Conservation (phyloP, 2,797 vertebrate species). For the Microctenopoma lineatum region DNA sequence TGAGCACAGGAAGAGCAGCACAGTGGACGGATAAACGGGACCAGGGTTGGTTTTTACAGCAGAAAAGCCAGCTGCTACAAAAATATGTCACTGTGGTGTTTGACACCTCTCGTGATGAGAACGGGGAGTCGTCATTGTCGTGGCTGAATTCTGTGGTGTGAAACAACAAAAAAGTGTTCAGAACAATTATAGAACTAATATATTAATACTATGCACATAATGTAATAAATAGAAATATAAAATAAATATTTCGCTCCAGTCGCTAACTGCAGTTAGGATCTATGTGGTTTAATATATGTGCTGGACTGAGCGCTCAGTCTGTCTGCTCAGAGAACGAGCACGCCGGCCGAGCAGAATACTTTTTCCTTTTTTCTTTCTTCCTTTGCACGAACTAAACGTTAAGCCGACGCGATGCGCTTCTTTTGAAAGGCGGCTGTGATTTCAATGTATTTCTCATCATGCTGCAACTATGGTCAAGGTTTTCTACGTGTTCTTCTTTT, state of each 20-base stretch:
- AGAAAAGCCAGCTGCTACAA: constrained; percentile 62
- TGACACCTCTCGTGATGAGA: constrained; percentile 42
- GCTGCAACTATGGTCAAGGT: constrained; percentile 44
- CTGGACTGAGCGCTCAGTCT: constrained; percentile 16
- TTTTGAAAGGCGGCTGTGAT: constrained; percentile 38
- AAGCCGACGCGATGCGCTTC: constrained; percentile 2
- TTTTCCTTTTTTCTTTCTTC: constrained; percentile 19
- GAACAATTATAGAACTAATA: constrained; percentile 70
- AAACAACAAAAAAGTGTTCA: constrained; percentile 52
- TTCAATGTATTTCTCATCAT: constrained; percentile 45
- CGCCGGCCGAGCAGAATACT: constrained; percentile 33
- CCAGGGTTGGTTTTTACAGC: constrained; percentile 51
- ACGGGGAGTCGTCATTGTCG: constrained; percentile 44
- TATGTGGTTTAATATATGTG: constrained; percentile 40
- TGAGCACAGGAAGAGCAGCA: constrained; percentile 76
- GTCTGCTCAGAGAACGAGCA: constrained; percentile 24
- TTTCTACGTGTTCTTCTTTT: constrained; percentile 22
- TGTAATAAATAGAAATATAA: constrained; percentile 81
- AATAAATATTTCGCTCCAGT: constrained; percentile 73
- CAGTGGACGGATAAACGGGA: constrained; percentile 60
- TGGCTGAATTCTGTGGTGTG: constrained; percentile 49
- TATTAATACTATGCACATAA: constrained; percentile 74
- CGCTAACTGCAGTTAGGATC: constrained; percentile 42
- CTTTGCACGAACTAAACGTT: constrained; percentile 18
- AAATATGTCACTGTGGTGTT: constrained; percentile 51